These are phyloP conservation scores for Chelon labrosus DNA, from an alignment of 2,797 vertebrate species.

Conservation along the genomic window DNA sequence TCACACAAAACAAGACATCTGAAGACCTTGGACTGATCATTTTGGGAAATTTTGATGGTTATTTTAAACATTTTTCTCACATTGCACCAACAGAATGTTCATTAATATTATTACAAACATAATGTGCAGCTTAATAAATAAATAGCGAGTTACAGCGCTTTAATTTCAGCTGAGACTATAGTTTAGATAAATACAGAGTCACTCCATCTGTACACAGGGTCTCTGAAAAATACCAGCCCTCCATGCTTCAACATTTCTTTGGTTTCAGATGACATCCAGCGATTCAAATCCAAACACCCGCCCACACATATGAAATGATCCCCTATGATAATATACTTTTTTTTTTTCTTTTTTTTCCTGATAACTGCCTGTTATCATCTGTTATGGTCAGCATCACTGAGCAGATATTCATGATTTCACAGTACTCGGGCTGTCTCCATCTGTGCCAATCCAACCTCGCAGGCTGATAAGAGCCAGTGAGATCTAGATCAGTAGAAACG, in stretches of 20 bases:
- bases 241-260: background rate
- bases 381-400: slow-evolving; percentile 41
- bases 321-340: background rate
- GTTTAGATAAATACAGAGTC: no score
- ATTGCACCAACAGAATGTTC: background rate
- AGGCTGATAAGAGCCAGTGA: slow-evolving; percentile 25
- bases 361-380: slow-evolving; percentile 50
- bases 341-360: background rate
- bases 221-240: background rate
- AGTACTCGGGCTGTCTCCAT: slow-evolving; percentile 58
- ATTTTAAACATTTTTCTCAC: background rate
- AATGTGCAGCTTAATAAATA: background rate
- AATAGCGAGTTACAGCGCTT: background rate
- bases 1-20: background rate
- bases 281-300: slow-evolving; percentile 32
- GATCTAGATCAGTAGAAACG: slow-evolving; percentile 32
- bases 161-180: background rate
- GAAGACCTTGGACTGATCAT: background rate
- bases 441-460: slow-evolving; percentile 48
- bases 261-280: background rate
- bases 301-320: slow-evolving; percentile 24
- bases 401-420: slow-evolving; percentile 61
- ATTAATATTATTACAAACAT: background rate
- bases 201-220: background rate
- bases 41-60: background rate